These are phyloP conservation scores for Botia kubotai DNA, from an alignment of 2,797 vertebrate species.

Conservation along the genomic window DNA sequence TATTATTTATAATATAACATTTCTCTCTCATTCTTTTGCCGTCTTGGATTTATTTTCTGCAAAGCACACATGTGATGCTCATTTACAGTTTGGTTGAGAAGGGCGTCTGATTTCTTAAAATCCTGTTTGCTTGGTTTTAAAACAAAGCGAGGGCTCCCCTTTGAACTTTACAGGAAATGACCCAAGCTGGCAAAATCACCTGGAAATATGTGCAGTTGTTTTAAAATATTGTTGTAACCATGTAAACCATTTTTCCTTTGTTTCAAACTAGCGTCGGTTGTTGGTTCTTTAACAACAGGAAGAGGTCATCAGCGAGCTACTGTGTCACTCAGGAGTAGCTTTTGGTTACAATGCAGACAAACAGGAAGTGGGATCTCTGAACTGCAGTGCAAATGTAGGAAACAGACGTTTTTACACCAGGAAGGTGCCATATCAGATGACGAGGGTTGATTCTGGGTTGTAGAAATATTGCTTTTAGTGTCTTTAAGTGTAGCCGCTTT, in stretches of 20 bases:
- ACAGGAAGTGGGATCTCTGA: constrained; percentile 9
- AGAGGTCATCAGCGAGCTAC: constrained; percentile 10
- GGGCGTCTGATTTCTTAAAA: too few species aligned
- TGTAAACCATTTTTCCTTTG: not conserved
- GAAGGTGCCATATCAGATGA: not conserved
- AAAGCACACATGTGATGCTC: too few species aligned
- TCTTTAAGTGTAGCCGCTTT: not conserved
- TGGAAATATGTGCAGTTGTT: not conserved
- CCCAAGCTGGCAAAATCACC: not conserved
- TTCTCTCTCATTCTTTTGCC: too few species aligned
- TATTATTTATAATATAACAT: too few species aligned
- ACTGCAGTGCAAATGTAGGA: not conserved
- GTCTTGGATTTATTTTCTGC: too few species aligned
- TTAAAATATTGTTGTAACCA: not conserved
- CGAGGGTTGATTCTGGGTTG: not conserved
- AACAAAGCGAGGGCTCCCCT: not conserved
- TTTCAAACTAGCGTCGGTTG: not conserved
- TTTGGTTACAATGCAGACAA: constrained; percentile 2
- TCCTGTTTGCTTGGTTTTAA: too few species aligned
- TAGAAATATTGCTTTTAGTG: not conserved
- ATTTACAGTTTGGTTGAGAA: too few species aligned
- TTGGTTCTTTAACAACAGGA: constrained; percentile 21
- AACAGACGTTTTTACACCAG: not conserved
- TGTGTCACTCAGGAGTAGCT: not conserved
- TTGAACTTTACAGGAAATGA: not conserved